A percentile compares a stretch with the other conserved stretches of the same genome.
phyloP scores from a whole-genome alignment of 2,113 vertebrate species.

The Bubo bubo region DNA sequence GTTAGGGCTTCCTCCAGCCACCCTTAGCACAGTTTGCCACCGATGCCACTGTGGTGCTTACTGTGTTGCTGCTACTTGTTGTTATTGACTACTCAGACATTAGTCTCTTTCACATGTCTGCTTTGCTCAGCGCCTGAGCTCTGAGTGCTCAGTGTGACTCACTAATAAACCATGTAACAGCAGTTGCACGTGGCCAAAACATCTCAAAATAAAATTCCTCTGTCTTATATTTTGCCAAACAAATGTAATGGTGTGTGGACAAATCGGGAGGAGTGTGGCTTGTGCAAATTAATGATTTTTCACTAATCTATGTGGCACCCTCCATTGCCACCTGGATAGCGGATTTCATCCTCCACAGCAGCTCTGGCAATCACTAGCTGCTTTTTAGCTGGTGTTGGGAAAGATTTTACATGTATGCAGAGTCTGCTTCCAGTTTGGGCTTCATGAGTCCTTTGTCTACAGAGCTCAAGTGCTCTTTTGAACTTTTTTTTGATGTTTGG shows the following conservation, averaged over 20 bases:
- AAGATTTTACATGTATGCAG: not conserved
- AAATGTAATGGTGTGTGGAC: accelerated
- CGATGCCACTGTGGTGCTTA: not conserved
- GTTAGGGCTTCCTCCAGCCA: not conserved
- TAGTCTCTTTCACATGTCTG: accelerated
- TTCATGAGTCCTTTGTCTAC: not conserved
- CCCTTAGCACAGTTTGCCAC: not conserved
- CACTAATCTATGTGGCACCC: accelerated
- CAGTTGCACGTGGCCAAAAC: accelerated
- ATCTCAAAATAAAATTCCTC: not conserved
- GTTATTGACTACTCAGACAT: accelerated
- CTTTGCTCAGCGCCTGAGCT: not conserved
- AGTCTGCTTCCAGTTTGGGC: not conserved
- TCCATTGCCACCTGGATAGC: not conserved
- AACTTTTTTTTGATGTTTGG: not conserved
- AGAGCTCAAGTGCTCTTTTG: not conserved
- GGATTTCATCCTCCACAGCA: not conserved
- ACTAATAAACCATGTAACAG: accelerated
- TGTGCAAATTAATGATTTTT: not conserved
- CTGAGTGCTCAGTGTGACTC: accelerated
- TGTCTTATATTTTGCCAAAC: accelerated
- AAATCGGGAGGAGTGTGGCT: accelerated
- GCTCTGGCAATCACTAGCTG: accelerated
- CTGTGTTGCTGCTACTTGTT: not conserved
- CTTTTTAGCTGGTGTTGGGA: not conserved